Percentiles rank a stretch among this genome's conserved stretches.
Conservation (phyloP, 2,113 vertebrate species). For the Excalfactoria chinensis region DNA sequence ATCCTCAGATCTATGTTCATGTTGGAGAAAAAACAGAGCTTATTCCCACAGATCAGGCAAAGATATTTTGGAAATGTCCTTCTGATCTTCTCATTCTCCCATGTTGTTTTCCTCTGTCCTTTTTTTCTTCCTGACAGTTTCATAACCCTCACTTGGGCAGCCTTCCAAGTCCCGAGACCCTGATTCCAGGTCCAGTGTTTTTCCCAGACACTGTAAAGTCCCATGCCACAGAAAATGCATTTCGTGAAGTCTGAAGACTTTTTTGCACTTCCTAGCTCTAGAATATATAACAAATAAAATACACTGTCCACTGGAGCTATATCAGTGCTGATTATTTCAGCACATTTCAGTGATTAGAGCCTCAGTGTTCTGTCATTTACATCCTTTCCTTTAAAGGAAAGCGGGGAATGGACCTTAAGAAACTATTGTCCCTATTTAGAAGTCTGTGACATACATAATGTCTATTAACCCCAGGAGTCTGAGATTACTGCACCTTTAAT, state of each 20-base stretch:
- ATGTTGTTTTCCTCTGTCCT: constrained; percentile 2
- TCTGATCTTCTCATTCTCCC: constrained; percentile 34
- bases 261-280: not conserved
- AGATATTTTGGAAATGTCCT: constrained; percentile 32
- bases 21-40: constrained; percentile 39
- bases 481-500: not conserved
- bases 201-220: not conserved
- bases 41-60: constrained; percentile 43
- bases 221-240: not conserved
- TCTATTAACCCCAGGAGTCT: not conserved
- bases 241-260: not conserved
- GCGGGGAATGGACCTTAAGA: not conserved
- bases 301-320: not conserved
- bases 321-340: not conserved
- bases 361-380: fast-evolving
- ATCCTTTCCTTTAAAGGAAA: not conserved
- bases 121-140: constrained; percentile 28
- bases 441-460: not conserved
- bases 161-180: not conserved
- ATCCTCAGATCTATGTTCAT: not conserved
- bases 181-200: constrained; percentile 16
- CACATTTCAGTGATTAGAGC: not conserved
- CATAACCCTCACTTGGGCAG: constrained; percentile 42
- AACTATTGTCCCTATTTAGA: not conserved
- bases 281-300: not conserved